These are phyloP conservation scores for Tetraodon nigroviridis DNA, from an alignment of 2,113 vertebrate species.

Conservation along the genomic window DNA sequence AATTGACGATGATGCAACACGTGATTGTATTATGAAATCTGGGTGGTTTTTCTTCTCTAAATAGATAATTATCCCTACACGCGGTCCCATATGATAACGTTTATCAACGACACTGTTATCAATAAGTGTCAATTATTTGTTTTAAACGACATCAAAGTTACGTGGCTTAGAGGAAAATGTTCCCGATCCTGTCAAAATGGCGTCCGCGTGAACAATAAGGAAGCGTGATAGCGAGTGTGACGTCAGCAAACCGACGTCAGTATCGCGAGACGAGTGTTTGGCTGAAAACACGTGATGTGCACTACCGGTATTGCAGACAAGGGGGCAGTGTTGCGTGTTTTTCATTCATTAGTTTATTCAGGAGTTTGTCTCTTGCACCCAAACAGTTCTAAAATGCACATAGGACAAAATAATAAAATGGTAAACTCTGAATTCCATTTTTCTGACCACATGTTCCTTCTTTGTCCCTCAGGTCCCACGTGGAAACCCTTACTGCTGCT, in stretches of 20 bases:
- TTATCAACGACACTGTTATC: too few relatives aligned
- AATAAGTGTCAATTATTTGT: not conserved
- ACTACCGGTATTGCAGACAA: slow-evolving; percentile 18
- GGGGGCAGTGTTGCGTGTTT: slow-evolving; percentile 40
- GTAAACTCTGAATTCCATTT: not conserved
- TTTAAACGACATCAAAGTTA: not conserved
- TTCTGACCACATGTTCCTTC: not conserved
- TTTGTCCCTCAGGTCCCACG: slow-evolving; percentile 77
- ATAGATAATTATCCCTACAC: not conserved
- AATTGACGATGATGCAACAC: slow-evolving; percentile 10
- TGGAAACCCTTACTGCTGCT: slow-evolving; percentile 86
- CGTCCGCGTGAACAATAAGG: slow-evolving; percentile 14
- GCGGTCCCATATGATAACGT: not conserved
- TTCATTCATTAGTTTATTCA: not conserved
- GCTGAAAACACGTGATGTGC: slow-evolving; percentile 23
- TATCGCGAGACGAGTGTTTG: slow-evolving; percentile 29
- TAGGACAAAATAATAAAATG: too few relatives aligned
- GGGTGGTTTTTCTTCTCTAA: not conserved
- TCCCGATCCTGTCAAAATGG: slow-evolving; percentile 60
- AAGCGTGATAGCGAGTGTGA: not conserved
- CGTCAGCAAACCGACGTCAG: slow-evolving; percentile 39
- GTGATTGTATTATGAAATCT: not conserved
- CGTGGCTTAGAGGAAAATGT: slow-evolving; percentile 46
- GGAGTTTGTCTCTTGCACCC: too few relatives aligned
- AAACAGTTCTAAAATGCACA: too few relatives aligned